Percentiles rank a stretch among this genome's conserved stretches.
phyloP scores from a whole-genome alignment of 2,113 vertebrate genomes.

The Pagrus major region DNA sequence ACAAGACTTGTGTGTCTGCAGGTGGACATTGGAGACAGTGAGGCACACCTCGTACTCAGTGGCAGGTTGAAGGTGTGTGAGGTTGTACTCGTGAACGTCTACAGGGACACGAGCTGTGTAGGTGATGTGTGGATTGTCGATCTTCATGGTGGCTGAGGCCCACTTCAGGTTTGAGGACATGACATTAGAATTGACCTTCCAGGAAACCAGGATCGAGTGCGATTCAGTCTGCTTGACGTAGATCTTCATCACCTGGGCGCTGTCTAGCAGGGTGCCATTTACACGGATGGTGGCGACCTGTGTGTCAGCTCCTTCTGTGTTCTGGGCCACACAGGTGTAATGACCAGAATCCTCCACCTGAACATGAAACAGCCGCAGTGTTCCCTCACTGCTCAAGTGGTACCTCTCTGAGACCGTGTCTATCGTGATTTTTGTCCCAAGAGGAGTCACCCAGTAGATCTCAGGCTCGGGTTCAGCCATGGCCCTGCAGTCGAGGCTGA shows the following conservation, averaged over 20 bases:
- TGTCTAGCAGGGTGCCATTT: constrained; percentile 95
- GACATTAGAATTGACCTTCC: constrained; percentile 95
- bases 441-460: constrained; percentile 98
- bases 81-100: constrained; percentile 97
- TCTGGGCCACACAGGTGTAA: constrained; percentile 98
- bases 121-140: constrained; percentile 97
- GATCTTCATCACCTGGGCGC: constrained; percentile 93
- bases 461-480: constrained; percentile 97
- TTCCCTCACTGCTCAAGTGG: constrained; percentile 91
- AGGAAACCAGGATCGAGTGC: constrained; percentile 95
- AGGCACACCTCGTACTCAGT: constrained; percentile 98
- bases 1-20: constrained; percentile 95
- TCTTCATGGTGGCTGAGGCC: constrained; percentile 98
- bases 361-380: constrained; percentile 89
- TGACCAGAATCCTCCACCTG: constrained; percentile 93
- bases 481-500: constrained; percentile 94
- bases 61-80: constrained; percentile 95
- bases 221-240: constrained; percentile 95
- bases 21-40: constrained; percentile 92
- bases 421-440: constrained; percentile 90
- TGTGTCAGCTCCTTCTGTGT: constrained; percentile 94
- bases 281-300: constrained; percentile 90
- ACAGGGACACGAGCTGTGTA: constrained; percentile 96
- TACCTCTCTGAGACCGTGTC: constrained; percentile 92
- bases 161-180: constrained; percentile 97